Base-by-base conservation (phyloP, 2,797 vertebrate genomes). In the Sebastes trivittatus region DNA sequence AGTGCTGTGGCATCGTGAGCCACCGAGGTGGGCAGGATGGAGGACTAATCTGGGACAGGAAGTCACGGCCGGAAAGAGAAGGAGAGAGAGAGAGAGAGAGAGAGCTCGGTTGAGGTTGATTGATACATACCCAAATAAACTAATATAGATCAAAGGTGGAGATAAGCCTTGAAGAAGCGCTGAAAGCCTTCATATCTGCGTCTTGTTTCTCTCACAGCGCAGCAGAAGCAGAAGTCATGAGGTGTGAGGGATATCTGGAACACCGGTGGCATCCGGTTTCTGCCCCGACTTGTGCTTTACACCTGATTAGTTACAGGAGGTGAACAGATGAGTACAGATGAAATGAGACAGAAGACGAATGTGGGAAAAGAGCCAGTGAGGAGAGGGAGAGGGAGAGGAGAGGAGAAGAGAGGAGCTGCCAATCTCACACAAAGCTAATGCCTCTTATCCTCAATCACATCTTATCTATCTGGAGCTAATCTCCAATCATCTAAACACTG, bases 1-100 rank as follows among this genome's bases (percentile, higher is more conserved):
- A 94, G 93, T 90, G 95, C 91, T 88, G 91, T 88, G 92, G 95
- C 93, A 86, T 94, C 91, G 91, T 95, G 95, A 95, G 93, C 94
- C 88, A 80, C 91, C 5, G 89, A 94, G 91, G 89, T 90, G 86
- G 91, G 93, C 89, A 93, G 93, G 90, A 93, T 88, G 90, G 88
- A 87, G 88, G 82, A 72, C 92, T 93, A 94, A 94, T 95, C 92
- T 93, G 89, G 80, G 59, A 91, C 91, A 94, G 94, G 94, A 95
- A 95, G 92, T 94, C 84, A 78, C n/a, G 87, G 84, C 77, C 68
- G 84, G 91, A 93, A 72, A 89, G 83, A 88, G 75, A 89, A 83
- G 72, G 82, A 42, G 6, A 46, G 42, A 42, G 38, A 42, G 36
- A 42, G 42, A 46, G 42, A 42, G 42, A 46, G 42, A 49, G 85